phyloP scores from a whole-genome alignment of 2,113 vertebrate genomes.

The Dicrurus megarhynchus region DNA sequence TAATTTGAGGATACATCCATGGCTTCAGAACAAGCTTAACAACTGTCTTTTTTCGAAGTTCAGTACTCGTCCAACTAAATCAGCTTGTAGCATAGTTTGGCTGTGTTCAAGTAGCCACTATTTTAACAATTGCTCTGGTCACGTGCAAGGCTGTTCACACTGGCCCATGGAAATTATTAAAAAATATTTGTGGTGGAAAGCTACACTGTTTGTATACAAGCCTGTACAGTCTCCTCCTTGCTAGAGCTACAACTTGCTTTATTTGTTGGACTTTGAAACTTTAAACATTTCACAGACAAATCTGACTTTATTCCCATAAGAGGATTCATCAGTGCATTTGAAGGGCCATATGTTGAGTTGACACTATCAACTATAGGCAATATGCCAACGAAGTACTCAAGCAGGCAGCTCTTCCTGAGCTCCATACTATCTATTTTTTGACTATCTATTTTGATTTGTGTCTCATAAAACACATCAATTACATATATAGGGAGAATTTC shows the following conservation, averaged over 20 bases:
- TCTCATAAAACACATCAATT: slow-evolving; percentile 49
- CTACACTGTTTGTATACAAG: neutral
- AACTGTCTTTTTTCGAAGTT: neutral
- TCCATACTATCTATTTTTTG: slow-evolving; percentile 30
- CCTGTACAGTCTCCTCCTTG: neutral
- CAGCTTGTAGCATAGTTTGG: neutral
- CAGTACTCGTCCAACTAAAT: neutral
- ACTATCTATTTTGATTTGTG: slow-evolving; percentile 59
- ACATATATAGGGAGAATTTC: slow-evolving; percentile 22
- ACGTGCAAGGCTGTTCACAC: neutral
- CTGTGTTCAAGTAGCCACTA: neutral
- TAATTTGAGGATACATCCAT: slow-evolving; percentile 24
- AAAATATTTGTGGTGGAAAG: neutral
- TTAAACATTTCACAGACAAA: slow-evolving; percentile 17
- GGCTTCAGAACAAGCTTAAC: neutral
- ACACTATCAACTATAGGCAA: slow-evolving; percentile 47
- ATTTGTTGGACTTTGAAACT: slow-evolving; percentile 28
- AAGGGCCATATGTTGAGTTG: slow-evolving; percentile 22
- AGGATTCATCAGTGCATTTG: slow-evolving; percentile 53
- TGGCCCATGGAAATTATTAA: neutral
- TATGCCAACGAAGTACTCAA: slow-evolving; percentile 8
- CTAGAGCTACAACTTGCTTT: neutral
- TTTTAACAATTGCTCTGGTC: neutral
- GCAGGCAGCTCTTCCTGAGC: slow-evolving; percentile 2
- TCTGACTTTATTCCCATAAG: slow-evolving; percentile 23